Evolutionary conservation across 2,113 vertebrate species (phyloP).

Genomic region (Microtus richardsoni): DNA sequence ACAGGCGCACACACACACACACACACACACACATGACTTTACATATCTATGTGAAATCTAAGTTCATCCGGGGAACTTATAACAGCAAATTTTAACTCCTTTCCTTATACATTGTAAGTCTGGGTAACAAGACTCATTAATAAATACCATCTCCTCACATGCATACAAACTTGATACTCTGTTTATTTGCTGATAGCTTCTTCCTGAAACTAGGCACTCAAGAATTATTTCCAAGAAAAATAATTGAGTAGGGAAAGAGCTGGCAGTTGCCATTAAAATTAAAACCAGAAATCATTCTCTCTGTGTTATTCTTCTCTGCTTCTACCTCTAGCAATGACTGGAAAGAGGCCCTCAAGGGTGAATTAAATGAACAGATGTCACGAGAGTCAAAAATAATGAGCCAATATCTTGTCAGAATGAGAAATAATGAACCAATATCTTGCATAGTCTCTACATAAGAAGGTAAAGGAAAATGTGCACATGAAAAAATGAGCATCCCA

Average conservation of each 20-base stretch:
- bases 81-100: constrained; percentile 45
- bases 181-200: constrained; percentile 68
- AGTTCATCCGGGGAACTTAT: not conserved
- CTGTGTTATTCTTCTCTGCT: constrained; percentile 43
- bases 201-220: constrained; percentile 54
- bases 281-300: constrained; percentile 68
- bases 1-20: not conserved
- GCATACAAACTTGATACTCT: constrained; percentile 53
- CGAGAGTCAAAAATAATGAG: constrained; percentile 69
- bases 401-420: constrained; percentile 22
- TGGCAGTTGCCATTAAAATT: constrained; percentile 68
- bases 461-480: not conserved
- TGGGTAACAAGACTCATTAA: constrained; percentile 29
- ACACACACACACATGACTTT: not conserved
- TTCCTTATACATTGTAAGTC: constrained; percentile 24
- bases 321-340: constrained; percentile 50
- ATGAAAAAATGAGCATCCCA: constrained; percentile 19
- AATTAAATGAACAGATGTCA: constrained; percentile 59
- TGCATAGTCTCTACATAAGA: not conserved
- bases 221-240: constrained; percentile 73
- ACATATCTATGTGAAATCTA: constrained; percentile 4
- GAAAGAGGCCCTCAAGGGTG: constrained; percentile 55
- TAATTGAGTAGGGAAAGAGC: constrained; percentile 55
- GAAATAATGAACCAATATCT: not conserved
- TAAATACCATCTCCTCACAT: constrained; percentile 45